A percentile compares a stretch with the other conserved stretches of the same genome.
phyloP scores from a whole-genome alignment of 2,888 invertebrate species.

The Drosophila rellima region DNA sequence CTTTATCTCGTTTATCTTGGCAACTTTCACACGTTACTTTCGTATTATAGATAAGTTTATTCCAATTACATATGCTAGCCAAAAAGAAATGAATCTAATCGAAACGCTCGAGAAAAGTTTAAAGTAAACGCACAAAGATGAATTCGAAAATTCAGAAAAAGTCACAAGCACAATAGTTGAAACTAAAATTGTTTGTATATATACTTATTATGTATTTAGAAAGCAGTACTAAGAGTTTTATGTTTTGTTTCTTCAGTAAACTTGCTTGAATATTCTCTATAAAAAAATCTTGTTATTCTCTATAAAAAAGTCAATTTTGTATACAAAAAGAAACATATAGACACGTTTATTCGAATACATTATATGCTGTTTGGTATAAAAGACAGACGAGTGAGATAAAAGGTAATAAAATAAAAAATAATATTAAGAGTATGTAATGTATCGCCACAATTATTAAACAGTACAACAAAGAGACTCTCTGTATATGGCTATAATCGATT shows the following conservation, averaged over 20 bases:
- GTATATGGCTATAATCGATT: conserved; percentile 40
- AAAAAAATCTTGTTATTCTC: conserved; percentile 6
- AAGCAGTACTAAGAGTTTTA: conserved; percentile 9
- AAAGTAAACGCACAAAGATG: conserved; percentile 2
- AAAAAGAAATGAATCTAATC: background rate
- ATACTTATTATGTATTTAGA: background rate
- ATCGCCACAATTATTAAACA: conserved; percentile 50
- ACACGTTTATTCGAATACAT: conserved; percentile 71
- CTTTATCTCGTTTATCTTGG: background rate
- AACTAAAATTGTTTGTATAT: conserved; percentile 3
- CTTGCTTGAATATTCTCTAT: conserved; percentile 2
- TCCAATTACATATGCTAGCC: conserved; percentile 6
- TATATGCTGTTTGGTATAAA: conserved; percentile 65
- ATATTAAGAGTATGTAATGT: conserved; percentile 33
- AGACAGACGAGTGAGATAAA: conserved; percentile 58
- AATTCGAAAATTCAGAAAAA: conserved; percentile 1
- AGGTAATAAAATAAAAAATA: conserved; percentile 24
- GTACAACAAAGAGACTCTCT: conserved; percentile 64
- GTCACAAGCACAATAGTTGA: conserved; percentile 2
- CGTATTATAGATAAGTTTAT: conserved; percentile 6
- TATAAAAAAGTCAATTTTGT: conserved; percentile 25
- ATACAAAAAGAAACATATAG: conserved; percentile 62
- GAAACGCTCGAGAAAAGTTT: background rate
- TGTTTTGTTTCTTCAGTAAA: background rate
- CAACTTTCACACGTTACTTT: background rate